These are phyloP conservation scores for Lagopus muta DNA, from an alignment of 2,113 vertebrate species.

Conservation along the genomic window DNA sequence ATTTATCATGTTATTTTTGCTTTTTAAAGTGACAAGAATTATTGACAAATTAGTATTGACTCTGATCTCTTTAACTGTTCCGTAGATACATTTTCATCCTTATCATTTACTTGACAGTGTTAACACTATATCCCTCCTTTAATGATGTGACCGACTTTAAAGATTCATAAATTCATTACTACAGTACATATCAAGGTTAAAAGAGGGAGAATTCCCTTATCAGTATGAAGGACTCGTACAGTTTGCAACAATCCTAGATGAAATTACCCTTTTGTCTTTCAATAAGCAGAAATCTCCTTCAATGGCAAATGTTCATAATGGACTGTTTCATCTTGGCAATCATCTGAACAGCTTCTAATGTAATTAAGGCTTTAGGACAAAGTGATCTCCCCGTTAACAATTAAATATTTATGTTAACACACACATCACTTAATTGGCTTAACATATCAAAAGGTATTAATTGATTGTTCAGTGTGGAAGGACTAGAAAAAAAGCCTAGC, in stretches of 20 bases:
- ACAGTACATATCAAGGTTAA: slow-evolving; percentile 59
- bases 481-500: not conserved
- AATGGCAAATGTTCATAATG: slow-evolving; percentile 64
- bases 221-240: slow-evolving; percentile 45
- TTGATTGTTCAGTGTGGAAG: not conserved
- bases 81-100: slow-evolving; percentile 36
- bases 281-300: slow-evolving; percentile 58
- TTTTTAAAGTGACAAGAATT: slow-evolving; percentile 22
- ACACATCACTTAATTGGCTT: slow-evolving; percentile 46
- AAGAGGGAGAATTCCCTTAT: slow-evolving; percentile 55
- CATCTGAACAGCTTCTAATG: slow-evolving; percentile 65
- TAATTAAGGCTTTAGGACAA: slow-evolving; percentile 68
- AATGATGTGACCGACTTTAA: slow-evolving; percentile 43
- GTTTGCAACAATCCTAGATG: slow-evolving; percentile 49
- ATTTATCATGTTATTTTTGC: not conserved
- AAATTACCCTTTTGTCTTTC: slow-evolving; percentile 71
- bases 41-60: slow-evolving; percentile 40
- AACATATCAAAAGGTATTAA: slow-evolving; percentile 42
- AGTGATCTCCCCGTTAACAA: slow-evolving; percentile 42
- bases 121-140: slow-evolving; percentile 18
- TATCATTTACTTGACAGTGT: slow-evolving; percentile 31
- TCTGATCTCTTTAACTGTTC: slow-evolving; percentile 26
- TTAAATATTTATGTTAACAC: slow-evolving; percentile 68
- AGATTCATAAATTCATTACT: slow-evolving; percentile 66
- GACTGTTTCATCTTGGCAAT: slow-evolving; percentile 66